Percentiles rank a stretch among this genome's conserved stretches.
These are phyloP conservation scores for Moxostoma hubbsi DNA, from an alignment of 2,797 vertebrate genomes.

Conservation along the genomic window DNA sequence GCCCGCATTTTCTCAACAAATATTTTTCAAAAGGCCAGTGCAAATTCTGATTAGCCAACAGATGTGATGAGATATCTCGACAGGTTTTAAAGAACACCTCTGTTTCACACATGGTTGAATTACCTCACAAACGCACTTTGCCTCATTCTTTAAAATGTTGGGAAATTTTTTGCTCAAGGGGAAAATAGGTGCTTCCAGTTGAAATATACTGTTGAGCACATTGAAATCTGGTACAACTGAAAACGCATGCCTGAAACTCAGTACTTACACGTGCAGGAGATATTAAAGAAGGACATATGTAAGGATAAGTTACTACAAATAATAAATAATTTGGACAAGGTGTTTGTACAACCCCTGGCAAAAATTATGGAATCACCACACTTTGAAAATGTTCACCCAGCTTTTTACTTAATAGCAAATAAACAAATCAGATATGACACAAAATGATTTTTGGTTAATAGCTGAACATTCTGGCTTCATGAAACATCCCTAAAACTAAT, in stretches of 20 bases:
- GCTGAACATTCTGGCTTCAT: too few species aligned
- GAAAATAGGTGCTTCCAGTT: background rate
- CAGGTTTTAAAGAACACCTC: conserved; percentile 25
- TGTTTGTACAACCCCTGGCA: background rate
- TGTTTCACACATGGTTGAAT: conserved; percentile 39
- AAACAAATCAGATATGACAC: too few species aligned
- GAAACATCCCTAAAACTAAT: too few species aligned
- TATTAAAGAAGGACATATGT: conserved; percentile 4
- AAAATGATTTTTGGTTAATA: too few species aligned
- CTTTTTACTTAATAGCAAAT: too few species aligned
- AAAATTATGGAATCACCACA: too few species aligned
- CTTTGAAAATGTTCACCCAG: background rate
- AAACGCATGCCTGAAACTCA: conserved; percentile 15
- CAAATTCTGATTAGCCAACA: conserved; percentile 63
- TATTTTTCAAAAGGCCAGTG: conserved; percentile 72
- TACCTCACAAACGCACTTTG: conserved; percentile 10
- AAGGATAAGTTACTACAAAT: conserved; percentile 3
- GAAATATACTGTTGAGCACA: background rate
- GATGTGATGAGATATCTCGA: conserved; percentile 64
- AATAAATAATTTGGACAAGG: background rate
- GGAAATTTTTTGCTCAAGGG: background rate
- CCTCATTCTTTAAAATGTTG: conserved; percentile 13
- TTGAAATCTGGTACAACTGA: background rate
- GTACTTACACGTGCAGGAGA: conserved; percentile 7
- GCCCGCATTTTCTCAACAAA: conserved; percentile 72